These are phyloP conservation scores for Mesocentrotus franciscanus DNA, from an alignment of 53 echinoderm and acorn worm genomes.

Conservation along the genomic window DNA sequence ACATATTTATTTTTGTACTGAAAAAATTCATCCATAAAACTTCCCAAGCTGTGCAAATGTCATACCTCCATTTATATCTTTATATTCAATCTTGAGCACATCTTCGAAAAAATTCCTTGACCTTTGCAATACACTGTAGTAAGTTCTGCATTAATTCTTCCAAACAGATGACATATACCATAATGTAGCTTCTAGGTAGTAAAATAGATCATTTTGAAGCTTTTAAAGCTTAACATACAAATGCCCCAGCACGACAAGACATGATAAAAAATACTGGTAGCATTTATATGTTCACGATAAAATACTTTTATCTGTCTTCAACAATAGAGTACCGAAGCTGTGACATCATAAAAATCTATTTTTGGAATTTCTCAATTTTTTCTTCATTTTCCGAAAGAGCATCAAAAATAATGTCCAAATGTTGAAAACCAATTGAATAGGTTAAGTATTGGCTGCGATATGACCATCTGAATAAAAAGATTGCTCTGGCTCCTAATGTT, in stretches of 20 bases:
- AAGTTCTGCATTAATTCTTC: neutral
- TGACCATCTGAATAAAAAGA: too few species aligned
- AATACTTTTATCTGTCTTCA: neutral
- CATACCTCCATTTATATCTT: neutral
- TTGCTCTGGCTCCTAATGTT: too few species aligned
- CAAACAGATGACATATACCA: neutral
- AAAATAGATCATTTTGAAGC: neutral
- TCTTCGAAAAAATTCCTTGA: neutral
- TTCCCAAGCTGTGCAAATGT: neutral
- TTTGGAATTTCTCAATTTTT: too few species aligned
- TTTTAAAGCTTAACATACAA: neutral
- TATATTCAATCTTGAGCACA: neutral
- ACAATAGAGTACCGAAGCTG: too few species aligned
- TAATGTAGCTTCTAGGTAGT: neutral
- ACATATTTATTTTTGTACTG: neutral
- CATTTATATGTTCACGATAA: neutral
- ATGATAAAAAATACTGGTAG: slow-evolving; percentile 7
- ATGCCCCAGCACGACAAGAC: neutral
- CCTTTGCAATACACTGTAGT: neutral
- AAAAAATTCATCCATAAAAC: neutral
- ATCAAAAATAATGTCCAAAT: too few species aligned
- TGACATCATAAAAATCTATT: too few species aligned
- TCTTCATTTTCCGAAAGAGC: too few species aligned
- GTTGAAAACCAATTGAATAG: too few species aligned
- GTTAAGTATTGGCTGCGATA: too few species aligned